Conservation (phyloP, 2,888 invertebrate genomes). For the Mesorhabditis spiculigera region DNA sequence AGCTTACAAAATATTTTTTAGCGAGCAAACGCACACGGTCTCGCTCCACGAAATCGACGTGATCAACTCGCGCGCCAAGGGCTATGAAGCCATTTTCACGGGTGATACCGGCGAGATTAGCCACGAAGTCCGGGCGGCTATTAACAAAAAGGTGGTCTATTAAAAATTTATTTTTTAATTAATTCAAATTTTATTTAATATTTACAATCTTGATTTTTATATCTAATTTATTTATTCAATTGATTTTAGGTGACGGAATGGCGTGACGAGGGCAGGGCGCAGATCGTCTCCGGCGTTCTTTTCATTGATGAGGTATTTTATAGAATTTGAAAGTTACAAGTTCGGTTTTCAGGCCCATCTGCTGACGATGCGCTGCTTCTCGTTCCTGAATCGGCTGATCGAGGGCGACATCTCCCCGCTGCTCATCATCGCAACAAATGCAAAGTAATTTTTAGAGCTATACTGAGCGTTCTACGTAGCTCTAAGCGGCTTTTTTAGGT, state of each 20-base stretch:
- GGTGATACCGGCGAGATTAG: conserved; percentile 99
- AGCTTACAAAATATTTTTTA: conserved; percentile 63
- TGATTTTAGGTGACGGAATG: conserved; percentile 75
- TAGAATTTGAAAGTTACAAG: too few relatives aligned
- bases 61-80: conserved; percentile 88
- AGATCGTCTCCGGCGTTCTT: conserved; percentile 86
- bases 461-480: too few relatives aligned
- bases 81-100: conserved; percentile 92
- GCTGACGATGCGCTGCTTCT: conserved; percentile 98
- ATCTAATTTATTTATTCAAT: background rate
- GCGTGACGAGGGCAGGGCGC: conserved; percentile 98
- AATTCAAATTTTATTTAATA: background rate
- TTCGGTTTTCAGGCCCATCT: conserved; percentile 71
- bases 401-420: conserved; percentile 94
- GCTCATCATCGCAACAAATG: conserved; percentile 96
- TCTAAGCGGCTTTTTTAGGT: conserved; percentile 63
- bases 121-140: conserved; percentile 92
- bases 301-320: conserved; percentile 50
- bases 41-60: conserved; percentile 99
- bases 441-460: too few relatives aligned
- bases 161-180: conserved; percentile 7
- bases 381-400: conserved; percentile 90
- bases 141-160: conserved; percentile 77
- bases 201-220: background rate
- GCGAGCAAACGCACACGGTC: conserved; percentile 90